Conservation (phyloP, 2,797 vertebrate species). For the Pseudomugil gertrudae region DNA sequence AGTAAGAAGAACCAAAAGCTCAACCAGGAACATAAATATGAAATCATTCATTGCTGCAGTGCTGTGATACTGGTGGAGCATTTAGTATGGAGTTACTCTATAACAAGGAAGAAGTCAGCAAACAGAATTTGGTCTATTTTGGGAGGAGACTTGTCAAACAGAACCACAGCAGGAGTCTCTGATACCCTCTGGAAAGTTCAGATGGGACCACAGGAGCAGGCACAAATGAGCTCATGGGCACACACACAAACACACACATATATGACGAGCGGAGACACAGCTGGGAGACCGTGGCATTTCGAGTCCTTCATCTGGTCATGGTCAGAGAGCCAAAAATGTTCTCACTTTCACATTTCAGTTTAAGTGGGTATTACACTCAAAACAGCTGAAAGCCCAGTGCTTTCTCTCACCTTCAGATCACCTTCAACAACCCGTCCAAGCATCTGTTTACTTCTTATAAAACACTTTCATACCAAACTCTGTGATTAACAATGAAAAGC, state of each 20-base stretch:
- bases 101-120: slow-evolving; percentile 46
- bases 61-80: slow-evolving; percentile 5
- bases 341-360: slow-evolving; percentile 9
- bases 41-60: slow-evolving; percentile 51
- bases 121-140: slow-evolving; percentile 65
- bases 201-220: slow-evolving; percentile 50
- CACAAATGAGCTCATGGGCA: slow-evolving; percentile 10
- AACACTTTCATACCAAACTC: not conserved
- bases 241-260: slow-evolving; percentile 8
- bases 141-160: slow-evolving; percentile 57
- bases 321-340: slow-evolving; percentile 22
- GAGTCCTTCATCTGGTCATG: slow-evolving; percentile 28
- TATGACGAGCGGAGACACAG: not conserved
- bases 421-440: not conserved
- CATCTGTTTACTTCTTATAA: not conserved
- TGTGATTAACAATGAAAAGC: not conserved
- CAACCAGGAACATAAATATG: slow-evolving; percentile 54
- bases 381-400: slow-evolving; percentile 2
- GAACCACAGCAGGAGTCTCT: slow-evolving; percentile 53
- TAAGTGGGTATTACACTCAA: slow-evolving; percentile 18
- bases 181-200: slow-evolving; percentile 68
- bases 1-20: not conserved
- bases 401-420: slow-evolving; percentile 11
- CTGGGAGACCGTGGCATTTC: slow-evolving; percentile 16
- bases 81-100: slow-evolving; percentile 31